A percentile compares a stretch with the other conserved stretches of the same genome.
Conservation (phyloP, 2,888 invertebrate genomes). For the Loripinus fragilis region DNA sequence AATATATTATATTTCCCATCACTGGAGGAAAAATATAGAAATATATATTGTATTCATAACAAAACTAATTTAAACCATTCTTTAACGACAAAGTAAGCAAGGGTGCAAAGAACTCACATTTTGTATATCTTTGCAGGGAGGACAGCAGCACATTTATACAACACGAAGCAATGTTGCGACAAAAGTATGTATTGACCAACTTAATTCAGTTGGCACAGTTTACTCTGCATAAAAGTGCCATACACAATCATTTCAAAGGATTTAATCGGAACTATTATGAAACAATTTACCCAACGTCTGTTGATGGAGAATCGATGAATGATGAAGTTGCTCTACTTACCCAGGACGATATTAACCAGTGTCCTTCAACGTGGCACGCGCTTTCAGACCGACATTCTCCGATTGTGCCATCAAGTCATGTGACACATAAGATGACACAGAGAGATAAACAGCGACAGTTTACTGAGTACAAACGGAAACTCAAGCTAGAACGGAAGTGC, state of each 20-base stretch:
- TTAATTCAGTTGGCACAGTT: constrained; percentile 58
- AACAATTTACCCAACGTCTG: neutral
- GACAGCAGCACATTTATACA: constrained; percentile 77
- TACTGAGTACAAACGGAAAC: constrained; percentile 65
- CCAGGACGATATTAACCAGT: constrained; percentile 36
- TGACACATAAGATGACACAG: constrained; percentile 68
- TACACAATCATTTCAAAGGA: too few species aligned
- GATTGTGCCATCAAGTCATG: constrained; percentile 74
- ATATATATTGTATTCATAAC: too few species aligned
- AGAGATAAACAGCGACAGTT: constrained; percentile 69
- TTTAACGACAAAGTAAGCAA: too few species aligned
- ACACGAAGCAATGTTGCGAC: constrained; percentile 69
- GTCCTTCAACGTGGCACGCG: constrained; percentile 77
- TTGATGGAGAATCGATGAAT: neutral
- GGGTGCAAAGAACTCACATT: too few species aligned
- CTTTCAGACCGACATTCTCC: constrained; percentile 75
- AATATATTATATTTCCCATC: too few species aligned
- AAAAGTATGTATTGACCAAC: constrained; percentile 67
- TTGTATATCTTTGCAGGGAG: constrained; percentile 70
- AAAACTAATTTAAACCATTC: too few species aligned
- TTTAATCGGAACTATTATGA: too few species aligned
- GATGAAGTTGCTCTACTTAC: constrained; percentile 6
- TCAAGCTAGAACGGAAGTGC: constrained; percentile 41
- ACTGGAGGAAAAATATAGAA: too few species aligned
- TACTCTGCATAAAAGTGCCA: neutral